Conservation (phyloP, 2,888 invertebrate species). For the Lymantria monacha region DNA sequence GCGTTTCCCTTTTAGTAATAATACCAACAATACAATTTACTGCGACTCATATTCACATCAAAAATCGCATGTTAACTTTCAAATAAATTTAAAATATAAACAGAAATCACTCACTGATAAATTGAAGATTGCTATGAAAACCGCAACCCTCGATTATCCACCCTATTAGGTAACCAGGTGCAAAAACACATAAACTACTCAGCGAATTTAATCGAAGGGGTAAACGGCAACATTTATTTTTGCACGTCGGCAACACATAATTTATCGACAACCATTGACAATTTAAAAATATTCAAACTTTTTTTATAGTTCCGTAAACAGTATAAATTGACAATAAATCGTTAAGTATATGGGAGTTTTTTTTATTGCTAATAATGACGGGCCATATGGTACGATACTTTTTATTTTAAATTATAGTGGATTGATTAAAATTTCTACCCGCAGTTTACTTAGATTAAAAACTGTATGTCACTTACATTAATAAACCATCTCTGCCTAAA, state of each 20-base stretch:
- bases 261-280: constrained; percentile 18
- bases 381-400: no score
- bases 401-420: no score
- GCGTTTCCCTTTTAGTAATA: no score
- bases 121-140: constrained; percentile 25
- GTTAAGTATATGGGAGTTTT: constrained; percentile 3
- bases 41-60: no score
- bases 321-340: background rate
- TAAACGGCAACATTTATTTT: constrained; percentile 24
- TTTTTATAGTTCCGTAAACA: constrained; percentile 16
- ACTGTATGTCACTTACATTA: no score
- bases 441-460: no score
- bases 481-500: no score
- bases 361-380: no score
- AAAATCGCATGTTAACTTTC: background rate
- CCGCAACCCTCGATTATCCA: constrained; percentile 27
- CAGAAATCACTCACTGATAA: constrained; percentile 12
- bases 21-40: no score
- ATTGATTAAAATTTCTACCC: no score
- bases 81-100: constrained; percentile 1
- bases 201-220: constrained; percentile 16
- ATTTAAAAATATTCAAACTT: constrained; percentile 20
- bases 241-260: constrained; percentile 21
- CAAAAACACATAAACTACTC: constrained; percentile 31
- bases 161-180: constrained; percentile 33